Percentiles rank a stretch among this genome's conserved stretches.
These are phyloP conservation scores for Arothron firmamentum DNA, from an alignment of 2,113 vertebrate genomes.

Conservation along the genomic window DNA sequence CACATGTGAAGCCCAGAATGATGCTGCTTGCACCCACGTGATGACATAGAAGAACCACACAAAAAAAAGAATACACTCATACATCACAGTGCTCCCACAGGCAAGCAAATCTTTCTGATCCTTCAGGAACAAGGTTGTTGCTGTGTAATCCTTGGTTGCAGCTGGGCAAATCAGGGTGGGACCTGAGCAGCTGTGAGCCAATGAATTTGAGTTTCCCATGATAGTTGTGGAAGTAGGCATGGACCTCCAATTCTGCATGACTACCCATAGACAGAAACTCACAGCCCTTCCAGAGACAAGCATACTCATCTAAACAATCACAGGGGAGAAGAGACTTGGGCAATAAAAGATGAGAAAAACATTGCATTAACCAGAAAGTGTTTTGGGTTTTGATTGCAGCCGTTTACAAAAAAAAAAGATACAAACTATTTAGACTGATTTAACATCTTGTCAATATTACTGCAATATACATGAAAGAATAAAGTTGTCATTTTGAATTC, in stretches of 20 bases:
- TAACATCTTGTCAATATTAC: too few relatives aligned
- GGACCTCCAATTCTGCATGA: slow-evolving; percentile 60
- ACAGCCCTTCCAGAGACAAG: slow-evolving; percentile 72
- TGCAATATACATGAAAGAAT: too few relatives aligned
- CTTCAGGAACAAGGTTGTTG: slow-evolving; percentile 71
- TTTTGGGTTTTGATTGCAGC: neutral
- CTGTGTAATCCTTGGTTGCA: slow-evolving; percentile 66
- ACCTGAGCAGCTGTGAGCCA: slow-evolving; percentile 60
- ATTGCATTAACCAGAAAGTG: neutral
- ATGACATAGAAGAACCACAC: neutral
- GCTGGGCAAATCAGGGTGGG: slow-evolving; percentile 60
- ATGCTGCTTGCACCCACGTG: neutral
- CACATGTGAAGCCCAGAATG: neutral
- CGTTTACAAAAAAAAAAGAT: too few relatives aligned
- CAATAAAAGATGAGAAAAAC: neutral
- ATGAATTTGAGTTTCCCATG: slow-evolving; percentile 73
- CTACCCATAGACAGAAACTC: slow-evolving; percentile 71
- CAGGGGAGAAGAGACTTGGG: neutral
- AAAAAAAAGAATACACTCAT: slow-evolving; percentile 24
- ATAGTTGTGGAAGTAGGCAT: slow-evolving; percentile 73
- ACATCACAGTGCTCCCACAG: slow-evolving; percentile 79
- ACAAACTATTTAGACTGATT: too few relatives aligned
- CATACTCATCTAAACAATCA: slow-evolving; percentile 61
- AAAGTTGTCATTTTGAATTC: too few relatives aligned
- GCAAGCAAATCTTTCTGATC: slow-evolving; percentile 63